Base-by-base conservation (phyloP, 1,140 invertebrate species). In the Matsumurasca onukii region DNA sequence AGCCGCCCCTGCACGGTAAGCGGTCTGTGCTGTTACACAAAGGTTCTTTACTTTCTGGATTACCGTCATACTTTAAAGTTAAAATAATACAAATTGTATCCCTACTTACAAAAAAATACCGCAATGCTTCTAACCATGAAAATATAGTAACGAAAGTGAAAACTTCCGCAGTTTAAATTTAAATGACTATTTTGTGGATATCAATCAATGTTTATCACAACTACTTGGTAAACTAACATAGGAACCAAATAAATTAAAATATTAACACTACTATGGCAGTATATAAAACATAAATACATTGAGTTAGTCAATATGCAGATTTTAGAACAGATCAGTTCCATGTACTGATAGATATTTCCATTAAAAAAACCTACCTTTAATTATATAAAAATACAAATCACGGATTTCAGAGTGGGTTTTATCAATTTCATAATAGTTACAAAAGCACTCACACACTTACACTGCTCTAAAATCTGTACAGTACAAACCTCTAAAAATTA, bases 371-470 rank as follows among this genome's bases (percentile, higher is more conserved):
- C 55, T 59, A 59, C 25, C 25, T 59, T 59, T 24, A 59, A 59
- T 59, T 59, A 59, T 59, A 59, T 59, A 59, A 59, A 59, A 59
- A 59, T 59, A 59, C 55, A 59, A 59, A 59, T 59, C 55, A 24
- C 55, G 24, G 30, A 59, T 59, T 27, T 59, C 25, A 59, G 30
- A 22, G 5, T 24, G 12, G 55, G 55, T 59, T 27, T 52, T 12
- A 59, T 59, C 25, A 59, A 27, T 59, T 59, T 59, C 25, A 59
- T 59, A 59, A 52, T 15, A 59, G 30, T 59, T 59, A 59, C 55
- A 59, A 59, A 59, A 59, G 55, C 55, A 59, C 55, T 27, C 55
- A 59, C 55, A 59, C 24, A 51, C 49, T 12, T 45, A n/a, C n/a
- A n/a, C 25, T 27, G 55, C 55, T 29, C 55, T 3, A 24, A 22